Evolutionary conservation across 1,140 invertebrate species (phyloP), one percentile per base, ranked within the genome.

Genomic region (Meloidogyne floridensis): DNA sequence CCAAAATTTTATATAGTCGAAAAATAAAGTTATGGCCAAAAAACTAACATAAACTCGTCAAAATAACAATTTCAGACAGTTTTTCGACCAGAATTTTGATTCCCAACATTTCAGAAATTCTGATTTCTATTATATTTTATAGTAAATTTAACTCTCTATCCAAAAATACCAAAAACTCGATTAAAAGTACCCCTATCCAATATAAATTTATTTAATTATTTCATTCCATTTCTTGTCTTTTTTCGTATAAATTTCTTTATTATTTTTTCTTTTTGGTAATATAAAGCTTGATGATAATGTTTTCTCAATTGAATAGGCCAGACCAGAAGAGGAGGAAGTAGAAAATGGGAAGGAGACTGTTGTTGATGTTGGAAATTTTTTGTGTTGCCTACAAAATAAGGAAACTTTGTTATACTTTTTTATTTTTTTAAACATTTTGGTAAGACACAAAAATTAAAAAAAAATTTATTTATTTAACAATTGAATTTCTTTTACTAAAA

Each of bases 261-360:
- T 73, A 53, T 73, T 73, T 73, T 73, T 53, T 18, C 32, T 47
- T 32, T 73, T 73, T 18, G 42, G 3, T 20, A 7, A 53, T 2
- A 15, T 32, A 73, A 73, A 32, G 18, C 51, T 73, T 73, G 72
- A 65, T 1, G 59, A 65, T n/a, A 65, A 65, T 11, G 15, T 65
- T 65, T 15, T 65, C 7, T 65, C 59, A 4, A n/a, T 65, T 65
- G 59, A 65, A 65, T 65, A 65, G n/a, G 59, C 59, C 15, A 65
- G n/a, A n/a, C 59, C 59, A n/a, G 59, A 65, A 65, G 59, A 65
- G 2, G 59, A 65, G 59, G 59, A 65, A 65, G 59, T 65, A 65
- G 59, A 65, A 65, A 65, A 65, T 65, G 59, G 59, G 7, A 65
- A 65, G 15, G 15, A 32, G 32, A 32, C 32, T 32, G 32, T 32